A percentile compares a stretch with the other conserved stretches of the same genome.
phyloP scores from a whole-genome alignment of 2,113 vertebrate species.

The Saccopteryx bilineata region DNA sequence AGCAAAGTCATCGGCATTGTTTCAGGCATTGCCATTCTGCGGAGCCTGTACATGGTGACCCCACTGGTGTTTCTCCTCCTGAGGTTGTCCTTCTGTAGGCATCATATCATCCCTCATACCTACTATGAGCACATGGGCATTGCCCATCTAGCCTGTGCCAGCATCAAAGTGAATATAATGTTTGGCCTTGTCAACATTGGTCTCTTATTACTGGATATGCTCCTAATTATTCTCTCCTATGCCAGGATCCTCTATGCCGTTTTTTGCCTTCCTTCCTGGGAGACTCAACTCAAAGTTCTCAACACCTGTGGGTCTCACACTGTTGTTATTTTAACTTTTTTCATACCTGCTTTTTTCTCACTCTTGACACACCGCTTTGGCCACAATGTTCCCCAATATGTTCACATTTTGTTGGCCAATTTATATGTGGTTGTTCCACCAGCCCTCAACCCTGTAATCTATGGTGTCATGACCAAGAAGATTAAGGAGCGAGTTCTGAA shows the following conservation, averaged over 20 bases:
- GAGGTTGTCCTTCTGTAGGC: conserved; percentile 71
- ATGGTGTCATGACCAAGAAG: no score
- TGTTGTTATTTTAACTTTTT: conserved; percentile 75
- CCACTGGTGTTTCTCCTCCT: conserved; percentile 62
- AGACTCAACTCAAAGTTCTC: conserved; percentile 70
- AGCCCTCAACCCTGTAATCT: conserved; percentile 61
- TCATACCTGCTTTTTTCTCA: conserved; percentile 75
- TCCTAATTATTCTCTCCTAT: conserved; percentile 63
- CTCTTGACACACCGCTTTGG: conserved; percentile 72
- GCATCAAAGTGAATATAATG: conserved; percentile 60
- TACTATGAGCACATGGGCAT: conserved; percentile 75
- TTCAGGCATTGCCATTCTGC: not conserved
- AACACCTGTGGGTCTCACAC: conserved; percentile 75
- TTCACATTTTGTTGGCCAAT: conserved; percentile 78
- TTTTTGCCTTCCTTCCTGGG: conserved; percentile 63
- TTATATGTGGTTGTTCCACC: conserved; percentile 67
- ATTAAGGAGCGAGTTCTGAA: conserved; percentile 44
- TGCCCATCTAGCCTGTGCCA: conserved; percentile 57
- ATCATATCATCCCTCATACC: conserved; percentile 43
- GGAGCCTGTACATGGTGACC: not conserved
- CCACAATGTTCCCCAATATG: conserved; percentile 44
- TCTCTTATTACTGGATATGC: not conserved
- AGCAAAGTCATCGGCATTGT: fast-evolving
- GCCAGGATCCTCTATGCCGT: conserved; percentile 32
- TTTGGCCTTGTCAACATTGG: conserved; percentile 36